Conservation (phyloP, 2,113 vertebrate species). For the Nymphicus hollandicus region DNA sequence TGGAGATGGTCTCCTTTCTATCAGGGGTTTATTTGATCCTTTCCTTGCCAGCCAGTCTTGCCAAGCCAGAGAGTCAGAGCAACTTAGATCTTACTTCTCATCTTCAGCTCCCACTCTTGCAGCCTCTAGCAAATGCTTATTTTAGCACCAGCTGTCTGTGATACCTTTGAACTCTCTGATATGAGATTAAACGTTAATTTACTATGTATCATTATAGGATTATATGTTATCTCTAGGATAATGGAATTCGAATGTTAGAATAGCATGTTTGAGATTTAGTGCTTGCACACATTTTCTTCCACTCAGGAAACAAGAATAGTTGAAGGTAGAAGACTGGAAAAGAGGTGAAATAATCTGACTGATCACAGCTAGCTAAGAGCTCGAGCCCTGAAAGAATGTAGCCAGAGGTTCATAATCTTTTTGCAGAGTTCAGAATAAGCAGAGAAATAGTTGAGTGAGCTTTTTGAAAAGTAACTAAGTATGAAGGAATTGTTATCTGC, state of each 20-base stretch:
- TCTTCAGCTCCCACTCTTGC: neutral
- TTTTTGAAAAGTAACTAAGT: neutral
- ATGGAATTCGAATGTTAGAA: conserved; percentile 52
- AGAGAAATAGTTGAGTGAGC: neutral
- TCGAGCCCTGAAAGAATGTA: neutral
- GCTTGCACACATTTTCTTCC: conserved; percentile 16
- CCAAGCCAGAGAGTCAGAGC: neutral
- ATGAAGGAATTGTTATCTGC: neutral
- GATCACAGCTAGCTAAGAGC: neutral
- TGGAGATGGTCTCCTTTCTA: neutral
- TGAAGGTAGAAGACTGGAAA: conserved; percentile 1
- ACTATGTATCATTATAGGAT: conserved; percentile 42
- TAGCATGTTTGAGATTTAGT: conserved; percentile 45
- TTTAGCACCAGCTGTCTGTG: conserved; percentile 54
- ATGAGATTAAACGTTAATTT: conserved; percentile 60
- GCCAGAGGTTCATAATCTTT: neutral
- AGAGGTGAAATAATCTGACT: conserved; percentile 26
- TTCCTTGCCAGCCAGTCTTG: neutral
- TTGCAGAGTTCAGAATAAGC: neutral
- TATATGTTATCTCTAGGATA: conserved; percentile 50
- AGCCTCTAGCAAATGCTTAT: conserved; percentile 41
- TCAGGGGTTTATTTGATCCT: neutral
- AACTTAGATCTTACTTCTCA: neutral
- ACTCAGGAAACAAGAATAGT: conserved; percentile 7
- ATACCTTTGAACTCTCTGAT: conserved; percentile 47